Evolutionary conservation across 2,888 invertebrate genomes (phyloP).

Genomic region (Stenichneumon culpator): DNA sequence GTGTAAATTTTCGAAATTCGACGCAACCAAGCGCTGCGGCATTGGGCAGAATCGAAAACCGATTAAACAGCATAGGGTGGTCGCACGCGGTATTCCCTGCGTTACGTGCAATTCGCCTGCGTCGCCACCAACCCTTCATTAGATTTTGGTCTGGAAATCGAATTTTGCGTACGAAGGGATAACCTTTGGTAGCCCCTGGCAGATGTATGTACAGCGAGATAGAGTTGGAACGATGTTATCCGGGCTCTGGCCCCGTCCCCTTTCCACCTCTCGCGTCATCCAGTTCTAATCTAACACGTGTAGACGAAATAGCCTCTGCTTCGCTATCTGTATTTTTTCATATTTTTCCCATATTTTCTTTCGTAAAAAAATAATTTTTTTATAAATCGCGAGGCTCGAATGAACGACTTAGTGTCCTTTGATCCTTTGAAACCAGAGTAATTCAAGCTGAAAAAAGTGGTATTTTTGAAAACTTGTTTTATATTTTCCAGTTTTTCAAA

Average conservation of each 20-base stretch:
- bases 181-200: slow-evolving; percentile 81
- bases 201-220: slow-evolving; percentile 38
- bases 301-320: neutral
- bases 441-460: neutral
- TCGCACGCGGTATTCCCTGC: slow-evolving; percentile 57
- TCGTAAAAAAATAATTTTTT: neutral
- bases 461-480: neutral
- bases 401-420: neutral
- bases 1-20: slow-evolving; percentile 40
- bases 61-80: slow-evolving; percentile 76
- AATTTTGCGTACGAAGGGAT: slow-evolving; percentile 83
- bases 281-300: slow-evolving; percentile 1
- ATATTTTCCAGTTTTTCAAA: neutral
- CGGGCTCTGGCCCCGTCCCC: neutral
- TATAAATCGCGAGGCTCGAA: neutral
- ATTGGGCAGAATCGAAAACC: slow-evolving; percentile 73
- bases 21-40: slow-evolving; percentile 22
- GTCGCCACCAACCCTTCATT: slow-evolving; percentile 75
- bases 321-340: neutral
- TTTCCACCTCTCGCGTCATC: neutral
- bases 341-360: neutral
- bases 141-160: slow-evolving; percentile 83
- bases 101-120: slow-evolving; percentile 30
- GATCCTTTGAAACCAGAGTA: neutral
- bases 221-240: slow-evolving; percentile 32